Evolutionary conservation across 1,140 invertebrate genomes (phyloP).

Genomic region (Drosophila sturtevanti): DNA sequence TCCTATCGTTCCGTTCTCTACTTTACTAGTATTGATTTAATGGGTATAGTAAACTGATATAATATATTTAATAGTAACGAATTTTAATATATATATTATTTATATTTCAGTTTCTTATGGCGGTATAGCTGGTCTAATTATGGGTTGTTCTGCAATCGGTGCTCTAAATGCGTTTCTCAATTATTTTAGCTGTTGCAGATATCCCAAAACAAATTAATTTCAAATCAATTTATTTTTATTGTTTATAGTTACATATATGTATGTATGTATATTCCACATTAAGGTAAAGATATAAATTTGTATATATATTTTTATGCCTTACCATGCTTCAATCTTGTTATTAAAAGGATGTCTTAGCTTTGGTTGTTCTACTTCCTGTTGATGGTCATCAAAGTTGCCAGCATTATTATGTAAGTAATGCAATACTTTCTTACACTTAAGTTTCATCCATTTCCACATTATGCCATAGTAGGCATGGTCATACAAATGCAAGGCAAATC

Average conservation of each 20-base stretch:
- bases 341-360: slow-evolving; percentile 53
- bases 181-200: slow-evolving; percentile 17
- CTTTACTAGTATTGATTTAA: slow-evolving; percentile 64
- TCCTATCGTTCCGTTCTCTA: slow-evolving; percentile 64
- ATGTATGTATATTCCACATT: background rate
- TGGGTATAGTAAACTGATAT: slow-evolving; percentile 37
- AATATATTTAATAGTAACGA: too few relatives aligned
- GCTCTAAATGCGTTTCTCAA: slow-evolving; percentile 45
- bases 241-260: too few relatives aligned
- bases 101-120: slow-evolving; percentile 51
- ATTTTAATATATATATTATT: background rate
- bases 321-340: slow-evolving; percentile 49
- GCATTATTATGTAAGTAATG: slow-evolving; percentile 54
- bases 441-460: slow-evolving; percentile 23
- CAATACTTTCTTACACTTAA: slow-evolving; percentile 28
- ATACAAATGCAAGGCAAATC: slow-evolving; percentile 62
- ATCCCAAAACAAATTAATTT: background rate
- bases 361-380: background rate
- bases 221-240: too few relatives aligned
- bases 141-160: slow-evolving; percentile 63
- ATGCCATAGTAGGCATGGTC: slow-evolving; percentile 61
- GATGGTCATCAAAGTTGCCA: slow-evolving; percentile 22
- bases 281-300: too few relatives aligned
- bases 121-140: slow-evolving; percentile 66
- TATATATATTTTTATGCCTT: background rate